Evolutionary conservation across 2,113 vertebrate species (phyloP), one percentile per base, ranked within the genome.

Genomic region (Falco punctatus): DNA sequence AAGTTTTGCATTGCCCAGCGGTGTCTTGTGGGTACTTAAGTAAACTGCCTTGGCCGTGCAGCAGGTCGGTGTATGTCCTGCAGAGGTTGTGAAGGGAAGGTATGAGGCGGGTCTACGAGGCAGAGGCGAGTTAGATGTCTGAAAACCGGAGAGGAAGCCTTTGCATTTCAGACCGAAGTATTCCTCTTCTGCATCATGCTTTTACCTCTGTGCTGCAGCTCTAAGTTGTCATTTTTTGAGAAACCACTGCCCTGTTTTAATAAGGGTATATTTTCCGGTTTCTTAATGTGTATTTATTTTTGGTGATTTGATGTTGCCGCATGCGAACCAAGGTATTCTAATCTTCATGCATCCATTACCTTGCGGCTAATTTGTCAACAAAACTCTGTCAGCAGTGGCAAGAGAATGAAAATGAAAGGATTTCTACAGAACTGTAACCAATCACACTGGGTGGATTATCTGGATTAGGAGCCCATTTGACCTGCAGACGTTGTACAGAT

Each of bases 381-480:
- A 94, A 96, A 38, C 73, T 57, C 66, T 94, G 90, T 88, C 85
- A 86, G 71, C 62, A 65, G 62, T 46, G 67, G 75, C 81, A 94
- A 58, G 79, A 95, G 80, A 94, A 96, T 72, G 75, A 86, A 96
- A 96, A 93, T 88, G 90, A 93, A 85, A 62, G 90, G 94, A 94
- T 95, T 97, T 97, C 88, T 83, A 5, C 79, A 74, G 85, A 93
- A 90, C 74, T 90, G 82, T 81, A 92, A 88, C 92, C 85, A 94
- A 93, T 97, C 92, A 94, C 85, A 90, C 75, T 52, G 55, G 62
- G 26, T 77, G 92, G 96, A 95, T 97, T 97, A 93, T 94, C 92
- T 95, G 96, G 94, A 96, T 97, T 97, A 96, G 84, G 54, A 97
- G 79, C 55, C 85, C 88, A 55, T 95, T 94, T 96, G 95, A 96